phyloP scores from a whole-genome alignment of 2,888 invertebrate genomes.

The Pherbina coryleti region DNA sequence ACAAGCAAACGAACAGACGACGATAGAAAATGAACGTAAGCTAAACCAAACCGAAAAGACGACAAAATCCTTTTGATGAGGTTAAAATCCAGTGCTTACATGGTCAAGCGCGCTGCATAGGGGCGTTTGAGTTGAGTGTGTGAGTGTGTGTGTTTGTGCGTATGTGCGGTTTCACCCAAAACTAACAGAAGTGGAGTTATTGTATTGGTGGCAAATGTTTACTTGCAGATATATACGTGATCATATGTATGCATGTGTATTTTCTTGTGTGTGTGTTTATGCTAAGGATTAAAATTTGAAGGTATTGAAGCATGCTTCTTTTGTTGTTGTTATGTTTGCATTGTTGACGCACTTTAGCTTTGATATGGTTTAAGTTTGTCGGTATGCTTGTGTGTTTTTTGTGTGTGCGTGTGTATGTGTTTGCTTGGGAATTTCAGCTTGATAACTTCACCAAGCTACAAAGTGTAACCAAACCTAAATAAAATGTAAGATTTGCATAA shows the following conservation, averaged over 20 bases:
- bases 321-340: slow-evolving; percentile 29
- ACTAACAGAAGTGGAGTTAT: slow-evolving; percentile 13
- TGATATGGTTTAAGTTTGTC: slow-evolving; percentile 48
- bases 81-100: slow-evolving; percentile 21
- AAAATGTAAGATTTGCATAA: slow-evolving; percentile 1
- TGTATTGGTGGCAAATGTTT: slow-evolving; percentile 26
- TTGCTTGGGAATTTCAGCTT: slow-evolving; percentile 26
- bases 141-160: not conserved
- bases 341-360: slow-evolving; percentile 67
- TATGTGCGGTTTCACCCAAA: not conserved
- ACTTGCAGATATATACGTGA: not conserved
- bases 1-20: not conserved
- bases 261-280: not conserved
- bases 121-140: not conserved
- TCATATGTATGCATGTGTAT: not conserved
- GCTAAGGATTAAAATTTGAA: slow-evolving; percentile 29
- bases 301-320: slow-evolving; percentile 15
- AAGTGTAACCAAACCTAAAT: slow-evolving; percentile 32
- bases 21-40: not conserved
- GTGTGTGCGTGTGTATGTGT: not conserved
- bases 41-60: slow-evolving; percentile 26
- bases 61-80: slow-evolving; percentile 39
- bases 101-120: slow-evolving; percentile 15
- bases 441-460: slow-evolving; percentile 25
- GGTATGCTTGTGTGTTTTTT: not conserved